These are phyloP conservation scores for Limnodromus scolopaceus DNA, from an alignment of 2,797 vertebrate species.

Conservation along the genomic window DNA sequence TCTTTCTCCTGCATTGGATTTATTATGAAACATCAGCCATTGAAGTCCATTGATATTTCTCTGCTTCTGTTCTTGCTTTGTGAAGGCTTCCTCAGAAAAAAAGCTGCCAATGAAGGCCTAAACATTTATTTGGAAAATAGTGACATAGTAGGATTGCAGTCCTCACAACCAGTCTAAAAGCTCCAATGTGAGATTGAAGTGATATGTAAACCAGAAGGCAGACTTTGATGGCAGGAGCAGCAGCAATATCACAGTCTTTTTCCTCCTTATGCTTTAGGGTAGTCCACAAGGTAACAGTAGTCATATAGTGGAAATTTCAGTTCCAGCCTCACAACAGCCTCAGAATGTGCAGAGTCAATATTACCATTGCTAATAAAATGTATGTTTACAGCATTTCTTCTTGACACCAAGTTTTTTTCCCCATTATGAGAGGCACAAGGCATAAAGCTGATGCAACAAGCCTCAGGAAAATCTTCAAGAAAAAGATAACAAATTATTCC, in stretches of 20 bases:
- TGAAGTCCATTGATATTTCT: neutral
- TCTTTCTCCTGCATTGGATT: neutral
- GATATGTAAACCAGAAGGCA: neutral
- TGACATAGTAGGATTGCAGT: neutral
- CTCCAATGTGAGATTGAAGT: neutral
- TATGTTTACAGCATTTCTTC: neutral
- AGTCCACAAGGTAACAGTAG: neutral
- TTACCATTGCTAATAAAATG: neutral
- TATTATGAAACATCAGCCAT: neutral
- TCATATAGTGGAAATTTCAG: neutral
- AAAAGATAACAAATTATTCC: neutral
- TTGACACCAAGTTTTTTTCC: accelerated
- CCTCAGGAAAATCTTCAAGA: neutral
- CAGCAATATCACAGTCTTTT: neutral
- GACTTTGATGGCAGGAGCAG: neutral
- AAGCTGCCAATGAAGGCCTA: neutral
- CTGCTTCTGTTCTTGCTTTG: neutral
- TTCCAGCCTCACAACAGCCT: neutral
- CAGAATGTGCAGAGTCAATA: neutral
- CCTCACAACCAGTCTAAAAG: neutral
- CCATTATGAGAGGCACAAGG: neutral
- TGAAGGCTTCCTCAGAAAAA: neutral
- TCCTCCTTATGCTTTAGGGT: neutral
- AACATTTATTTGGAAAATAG: neutral
- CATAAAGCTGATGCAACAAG: neutral